These are phyloP conservation scores for Trichoplusia ni DNA, from an alignment of 1,140 invertebrate genomes.

Conservation along the genomic window DNA sequence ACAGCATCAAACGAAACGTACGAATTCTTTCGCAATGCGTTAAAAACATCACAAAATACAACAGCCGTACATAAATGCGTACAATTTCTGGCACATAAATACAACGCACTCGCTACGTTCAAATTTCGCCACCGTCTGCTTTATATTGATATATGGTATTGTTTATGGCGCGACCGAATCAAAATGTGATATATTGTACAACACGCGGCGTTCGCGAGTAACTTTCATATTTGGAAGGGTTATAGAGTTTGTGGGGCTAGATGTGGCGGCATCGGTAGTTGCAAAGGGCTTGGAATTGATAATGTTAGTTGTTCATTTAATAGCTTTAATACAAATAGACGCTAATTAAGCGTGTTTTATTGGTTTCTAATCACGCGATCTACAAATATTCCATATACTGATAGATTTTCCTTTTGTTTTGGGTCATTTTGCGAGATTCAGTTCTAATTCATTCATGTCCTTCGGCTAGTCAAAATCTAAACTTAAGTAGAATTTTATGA, in stretches of 20 bases:
- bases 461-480: too few relatives aligned
- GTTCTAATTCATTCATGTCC: too few relatives aligned
- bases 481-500: too few relatives aligned
- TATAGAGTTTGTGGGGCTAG: conserved; percentile 51
- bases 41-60: conserved; percentile 44
- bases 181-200: conserved; percentile 80
- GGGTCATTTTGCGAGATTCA: too few relatives aligned
- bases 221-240: conserved; percentile 78
- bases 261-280: too few relatives aligned
- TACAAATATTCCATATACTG: too few relatives aligned
- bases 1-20: background rate
- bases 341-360: too few relatives aligned
- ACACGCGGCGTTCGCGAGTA: conserved; percentile 71
- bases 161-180: conserved; percentile 80
- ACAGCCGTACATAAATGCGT: conserved; percentile 40
- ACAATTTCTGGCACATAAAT: conserved; percentile 56
- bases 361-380: too few relatives aligned
- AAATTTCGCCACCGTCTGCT: conserved; percentile 79
- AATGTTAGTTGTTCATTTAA: too few relatives aligned
- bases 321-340: too few relatives aligned
- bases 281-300: too few relatives aligned
- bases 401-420: too few relatives aligned
- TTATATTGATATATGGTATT: conserved; percentile 81
- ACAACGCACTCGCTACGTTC: conserved; percentile 72
- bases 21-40: background rate